Percentiles rank a stretch among this genome's conserved stretches.
phyloP scores from a whole-genome alignment of 2,113 vertebrate species.

The Oplegnathus fasciatus region DNA sequence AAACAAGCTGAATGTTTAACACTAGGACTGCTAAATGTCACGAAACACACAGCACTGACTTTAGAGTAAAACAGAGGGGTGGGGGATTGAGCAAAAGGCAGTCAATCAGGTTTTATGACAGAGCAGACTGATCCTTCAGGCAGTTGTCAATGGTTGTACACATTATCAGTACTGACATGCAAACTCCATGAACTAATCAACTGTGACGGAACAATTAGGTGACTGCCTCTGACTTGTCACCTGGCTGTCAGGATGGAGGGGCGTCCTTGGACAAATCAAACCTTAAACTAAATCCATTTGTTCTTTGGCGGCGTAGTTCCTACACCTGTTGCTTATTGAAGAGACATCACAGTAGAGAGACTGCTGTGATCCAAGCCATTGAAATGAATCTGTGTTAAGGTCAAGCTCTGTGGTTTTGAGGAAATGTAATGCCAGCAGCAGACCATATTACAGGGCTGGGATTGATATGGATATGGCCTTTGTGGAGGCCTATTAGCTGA shows the following conservation, averaged over 20 bases:
- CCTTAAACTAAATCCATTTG: neutral
- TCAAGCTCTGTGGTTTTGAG: conserved; percentile 4
- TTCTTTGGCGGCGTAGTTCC: neutral
- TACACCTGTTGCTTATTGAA: conserved; percentile 1
- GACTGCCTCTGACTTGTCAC: neutral
- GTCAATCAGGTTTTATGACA: conserved; percentile 14
- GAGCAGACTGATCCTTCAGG: neutral
- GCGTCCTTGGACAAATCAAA: neutral
- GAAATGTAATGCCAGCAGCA: conserved; percentile 1
- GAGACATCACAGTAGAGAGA: neutral
- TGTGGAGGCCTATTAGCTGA: neutral
- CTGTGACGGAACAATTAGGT: neutral
- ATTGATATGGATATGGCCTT: conserved; percentile 4
- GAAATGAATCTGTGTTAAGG: neutral
- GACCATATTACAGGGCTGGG: conserved; percentile 1
- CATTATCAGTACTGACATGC: neutral
- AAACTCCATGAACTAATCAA: conserved; percentile 6
- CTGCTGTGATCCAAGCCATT: neutral
- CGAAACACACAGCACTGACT: neutral
- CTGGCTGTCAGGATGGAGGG: neutral
- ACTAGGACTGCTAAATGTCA: neutral
- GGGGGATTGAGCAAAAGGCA: neutral
- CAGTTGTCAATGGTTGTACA: neutral
- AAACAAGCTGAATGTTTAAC: conserved; percentile 2
- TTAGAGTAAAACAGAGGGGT: neutral